Percentiles rank a stretch among this genome's conserved stretches.
These are phyloP conservation scores for Gadopsis marmoratus DNA, from an alignment of 2,797 vertebrate genomes.

Conservation along the genomic window DNA sequence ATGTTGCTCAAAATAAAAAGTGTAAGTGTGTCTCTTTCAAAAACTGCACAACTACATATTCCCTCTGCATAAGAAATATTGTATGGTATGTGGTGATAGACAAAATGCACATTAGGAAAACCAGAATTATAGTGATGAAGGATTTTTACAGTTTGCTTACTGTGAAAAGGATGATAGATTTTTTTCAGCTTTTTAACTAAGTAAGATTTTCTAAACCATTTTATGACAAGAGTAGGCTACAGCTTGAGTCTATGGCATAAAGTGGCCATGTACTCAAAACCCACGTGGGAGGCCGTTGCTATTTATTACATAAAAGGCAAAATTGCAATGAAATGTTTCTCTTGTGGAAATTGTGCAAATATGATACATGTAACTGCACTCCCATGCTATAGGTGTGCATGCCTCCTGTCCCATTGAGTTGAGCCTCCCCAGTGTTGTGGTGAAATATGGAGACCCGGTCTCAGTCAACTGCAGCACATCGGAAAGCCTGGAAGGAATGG, in stretches of 20 bases:
- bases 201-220: background rate
- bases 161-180: background rate
- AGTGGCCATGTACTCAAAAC: background rate
- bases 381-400: slow-evolving; percentile 47
- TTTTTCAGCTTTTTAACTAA: background rate
- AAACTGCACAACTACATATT: background rate
- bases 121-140: background rate
- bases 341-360: background rate
- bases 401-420: slow-evolving; percentile 67
- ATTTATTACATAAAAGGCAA: background rate
- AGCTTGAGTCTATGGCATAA: background rate
- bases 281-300: background rate
- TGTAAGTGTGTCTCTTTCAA: background rate
- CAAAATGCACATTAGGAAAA: background rate
- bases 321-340: slow-evolving; percentile 5
- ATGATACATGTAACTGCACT: background rate
- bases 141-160: background rate
- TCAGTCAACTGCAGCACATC: slow-evolving; percentile 71
- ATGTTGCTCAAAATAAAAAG: background rate
- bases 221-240: background rate
- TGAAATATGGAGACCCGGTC: slow-evolving; percentile 67
- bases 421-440: slow-evolving; percentile 63
- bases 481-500: background rate
- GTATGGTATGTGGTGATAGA: too few species aligned
- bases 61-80: background rate